phyloP scores from a whole-genome alignment of 2,113 vertebrate genomes.

The Sialia sialis region DNA sequence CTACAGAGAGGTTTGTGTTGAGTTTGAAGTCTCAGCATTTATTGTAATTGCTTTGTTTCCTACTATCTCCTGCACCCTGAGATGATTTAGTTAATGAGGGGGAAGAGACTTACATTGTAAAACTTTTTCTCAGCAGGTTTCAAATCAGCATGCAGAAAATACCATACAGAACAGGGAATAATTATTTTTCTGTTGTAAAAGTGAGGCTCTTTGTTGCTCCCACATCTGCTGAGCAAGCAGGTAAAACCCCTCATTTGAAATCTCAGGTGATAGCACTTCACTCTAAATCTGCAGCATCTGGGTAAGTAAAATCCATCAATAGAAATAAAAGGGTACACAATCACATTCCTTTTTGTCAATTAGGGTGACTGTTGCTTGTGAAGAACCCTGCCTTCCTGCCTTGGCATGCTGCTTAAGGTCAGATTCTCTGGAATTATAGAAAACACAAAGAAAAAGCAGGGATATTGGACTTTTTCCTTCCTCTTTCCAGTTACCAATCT shows the following conservation, averaged over 20 bases:
- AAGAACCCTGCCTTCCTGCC: not conserved
- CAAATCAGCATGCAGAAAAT: not conserved
- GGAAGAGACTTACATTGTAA: not conserved
- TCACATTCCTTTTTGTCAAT: slow-evolving; percentile 6
- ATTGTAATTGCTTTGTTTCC: not conserved
- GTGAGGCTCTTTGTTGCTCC: not conserved
- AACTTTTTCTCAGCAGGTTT: not conserved
- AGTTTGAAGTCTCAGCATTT: not conserved
- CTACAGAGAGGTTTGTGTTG: not conserved
- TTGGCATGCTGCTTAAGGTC: not conserved
- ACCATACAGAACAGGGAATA: not conserved
- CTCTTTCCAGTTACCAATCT: not conserved
- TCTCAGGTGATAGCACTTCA: not conserved
- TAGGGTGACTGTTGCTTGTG: not conserved
- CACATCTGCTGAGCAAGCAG: not conserved
- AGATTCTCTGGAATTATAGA: not conserved
- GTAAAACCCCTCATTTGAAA: not conserved
- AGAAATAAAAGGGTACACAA: not conserved
- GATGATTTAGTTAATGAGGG: not conserved
- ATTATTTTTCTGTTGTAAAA: not conserved
- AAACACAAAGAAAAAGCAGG: not conserved
- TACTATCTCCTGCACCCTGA: not conserved
- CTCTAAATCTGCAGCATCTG: not conserved
- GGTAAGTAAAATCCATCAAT: not conserved
- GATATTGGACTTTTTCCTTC: not conserved